phyloP scores from a whole-genome alignment of 2,797 vertebrate genomes.

The Macroramphosus scolopax region DNA sequence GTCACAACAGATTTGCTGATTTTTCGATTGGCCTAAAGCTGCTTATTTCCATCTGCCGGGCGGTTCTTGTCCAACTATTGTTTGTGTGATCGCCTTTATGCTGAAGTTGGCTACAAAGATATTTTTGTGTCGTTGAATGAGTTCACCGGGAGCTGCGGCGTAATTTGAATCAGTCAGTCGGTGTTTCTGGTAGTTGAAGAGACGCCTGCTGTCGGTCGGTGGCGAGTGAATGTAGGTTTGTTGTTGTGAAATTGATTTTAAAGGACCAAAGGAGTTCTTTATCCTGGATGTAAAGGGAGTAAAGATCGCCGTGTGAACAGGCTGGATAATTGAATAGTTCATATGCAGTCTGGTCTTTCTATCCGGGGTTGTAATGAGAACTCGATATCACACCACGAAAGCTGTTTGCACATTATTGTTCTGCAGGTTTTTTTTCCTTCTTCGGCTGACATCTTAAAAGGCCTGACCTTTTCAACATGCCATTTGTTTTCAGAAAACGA shows the following conservation, averaged over 20 bases:
- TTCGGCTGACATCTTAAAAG: constrained; percentile 43
- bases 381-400: constrained; percentile 13
- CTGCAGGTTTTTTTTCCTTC: constrained; percentile 11
- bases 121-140: constrained; percentile 1
- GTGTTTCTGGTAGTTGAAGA: too few species aligned
- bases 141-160: too few species aligned
- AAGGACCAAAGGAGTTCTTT: constrained; percentile 53
- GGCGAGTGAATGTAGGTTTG: not conserved
- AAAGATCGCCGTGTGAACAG: not conserved
- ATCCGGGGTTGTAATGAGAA: constrained; percentile 15
- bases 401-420: constrained; percentile 26
- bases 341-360: not conserved
- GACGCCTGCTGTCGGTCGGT: constrained; percentile 6
- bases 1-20: too few species aligned
- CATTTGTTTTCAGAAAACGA: constrained; percentile 65
- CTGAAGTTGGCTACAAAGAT: constrained; percentile 6
- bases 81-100: constrained; percentile 21
- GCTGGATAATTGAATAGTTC: constrained; percentile 9
- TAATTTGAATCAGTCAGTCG: too few species aligned
- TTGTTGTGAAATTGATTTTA: constrained; percentile 15
- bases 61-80: constrained; percentile 7
- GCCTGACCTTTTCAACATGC: constrained; percentile 61
- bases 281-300: constrained; percentile 5
- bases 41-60: constrained; percentile 30
- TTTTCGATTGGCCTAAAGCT: constrained; percentile 37